Evolutionary conservation across 2,113 vertebrate species (phyloP).

Genomic region (Rutilus rutilus): DNA sequence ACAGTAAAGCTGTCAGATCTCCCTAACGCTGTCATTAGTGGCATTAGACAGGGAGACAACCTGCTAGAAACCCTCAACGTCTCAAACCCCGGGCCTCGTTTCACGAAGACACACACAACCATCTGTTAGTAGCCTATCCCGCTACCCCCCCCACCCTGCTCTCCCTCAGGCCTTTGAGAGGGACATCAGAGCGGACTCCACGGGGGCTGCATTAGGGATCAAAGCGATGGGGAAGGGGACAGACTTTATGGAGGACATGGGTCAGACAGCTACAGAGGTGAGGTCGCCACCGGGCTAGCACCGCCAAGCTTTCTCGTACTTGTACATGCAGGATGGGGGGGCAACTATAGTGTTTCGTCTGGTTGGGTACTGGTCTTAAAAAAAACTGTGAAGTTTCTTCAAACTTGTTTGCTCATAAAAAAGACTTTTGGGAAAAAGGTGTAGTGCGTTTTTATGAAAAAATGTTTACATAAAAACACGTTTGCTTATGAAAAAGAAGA

Average conservation of each 20-base stretch:
- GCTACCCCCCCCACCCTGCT: background rate
- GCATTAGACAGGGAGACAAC: conserved; percentile 51
- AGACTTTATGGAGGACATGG: conserved; percentile 56
- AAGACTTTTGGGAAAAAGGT: too few relatives aligned
- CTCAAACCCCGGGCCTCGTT: conserved; percentile 14
- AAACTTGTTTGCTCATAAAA: background rate
- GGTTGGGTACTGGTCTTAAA: background rate
- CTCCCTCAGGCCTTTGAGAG: conserved; percentile 48
- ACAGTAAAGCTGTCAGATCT: conserved; percentile 63
- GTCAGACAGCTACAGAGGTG: conserved; percentile 54
- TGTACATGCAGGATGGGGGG: background rate
- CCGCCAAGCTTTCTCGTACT: conserved; percentile 10
- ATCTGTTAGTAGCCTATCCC: conserved; percentile 45
- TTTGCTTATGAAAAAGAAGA: background rate
- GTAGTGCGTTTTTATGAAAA: background rate
- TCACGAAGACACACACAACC: conserved; percentile 34
- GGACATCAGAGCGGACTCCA: conserved; percentile 50
- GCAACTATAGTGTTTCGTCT: background rate
- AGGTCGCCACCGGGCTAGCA: conserved; percentile 23
- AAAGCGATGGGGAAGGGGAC: conserved; percentile 50
- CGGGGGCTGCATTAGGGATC: conserved; percentile 50
- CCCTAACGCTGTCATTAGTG: conserved; percentile 63
- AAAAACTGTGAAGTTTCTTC: background rate
- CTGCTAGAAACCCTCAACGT: conserved; percentile 52
- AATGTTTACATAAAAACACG: background rate